Conservation (phyloP, 2,113 vertebrate genomes). For the Ammodytes dubius region DNA sequence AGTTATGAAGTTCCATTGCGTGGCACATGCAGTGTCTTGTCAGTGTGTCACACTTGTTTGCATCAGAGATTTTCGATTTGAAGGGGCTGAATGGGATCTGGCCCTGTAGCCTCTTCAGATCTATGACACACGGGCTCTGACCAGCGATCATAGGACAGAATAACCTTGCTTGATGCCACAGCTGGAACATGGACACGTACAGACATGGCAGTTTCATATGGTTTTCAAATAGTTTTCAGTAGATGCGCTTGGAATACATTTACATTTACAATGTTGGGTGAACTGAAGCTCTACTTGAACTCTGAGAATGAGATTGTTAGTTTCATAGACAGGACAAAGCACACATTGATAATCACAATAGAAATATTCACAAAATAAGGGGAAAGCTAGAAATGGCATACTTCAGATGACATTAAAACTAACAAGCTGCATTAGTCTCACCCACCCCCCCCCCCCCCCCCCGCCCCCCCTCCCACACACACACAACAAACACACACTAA, state of each 20-base stretch:
- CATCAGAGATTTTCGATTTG: background rate
- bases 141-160: background rate
- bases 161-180: background rate
- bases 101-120: background rate
- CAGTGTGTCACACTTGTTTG: background rate
- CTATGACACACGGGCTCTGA: background rate
- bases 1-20: background rate
- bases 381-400: background rate
- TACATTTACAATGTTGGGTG: background rate
- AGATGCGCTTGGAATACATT: background rate
- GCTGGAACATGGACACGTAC: background rate
- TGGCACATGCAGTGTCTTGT: background rate
- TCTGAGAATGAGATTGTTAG: background rate
- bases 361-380: background rate
- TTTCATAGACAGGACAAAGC: background rate
- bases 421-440: background rate
- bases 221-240: slow-evolving; percentile 3
- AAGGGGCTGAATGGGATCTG: background rate
- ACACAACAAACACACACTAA: background rate
- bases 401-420: background rate
- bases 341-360: background rate
- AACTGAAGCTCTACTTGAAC: background rate
- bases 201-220: slow-evolving; percentile 9
- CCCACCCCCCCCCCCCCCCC: too few species aligned
- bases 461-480: too few species aligned